Base-by-base conservation (phyloP, 2,797 vertebrate species). In the Ambastaia sidthimunki region DNA sequence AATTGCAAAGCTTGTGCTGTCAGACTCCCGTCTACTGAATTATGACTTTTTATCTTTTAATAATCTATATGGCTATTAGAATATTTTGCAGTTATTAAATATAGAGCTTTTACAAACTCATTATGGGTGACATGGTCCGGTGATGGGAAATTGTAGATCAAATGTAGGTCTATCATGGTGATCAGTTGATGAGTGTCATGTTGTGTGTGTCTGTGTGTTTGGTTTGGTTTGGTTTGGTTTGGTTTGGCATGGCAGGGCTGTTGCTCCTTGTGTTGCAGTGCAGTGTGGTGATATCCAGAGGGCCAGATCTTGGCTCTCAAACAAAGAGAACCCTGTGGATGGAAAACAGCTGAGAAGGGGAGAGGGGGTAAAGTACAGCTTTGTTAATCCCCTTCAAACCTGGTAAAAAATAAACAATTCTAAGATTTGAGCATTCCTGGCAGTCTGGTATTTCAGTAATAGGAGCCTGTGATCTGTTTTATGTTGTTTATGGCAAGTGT, bases 261-360 rank as follows among this genome's bases (percentile, higher is more conserved):
- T 82, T 63, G 74, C 59, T 37, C 57, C 85, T 83, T 90, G 89
- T 86, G 83, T 16, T 85, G 68, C 80, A 83, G 75, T 80, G 80
- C 89, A 86, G 71, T 87, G 82, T 83, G 85, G 71, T 71, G 83
- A 84, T 87, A 84, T 78, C 85, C 82, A 78, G 84, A 77, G 47
- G 63, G 59, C 71, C 83, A 82, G 82, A 86, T 80, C 80, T 91
- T 90, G 89, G 91, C 89, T 81, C 70, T 55, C 81, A 86, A 88
- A 91, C 91, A 93, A 92, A 92, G 86, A 86, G 80, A 82, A 84
- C 86, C 86, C 88, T 88, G 87, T 90, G 84, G 89, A 87, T 89
- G 86, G 83, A 83, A 89, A 91, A 89, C 83, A 90, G 83, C 85
- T 70, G 66, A 83, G 54, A 57, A 48, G 65, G 80, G 62, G 78